Percentiles rank a stretch among this genome's conserved stretches.
Conservation (phyloP, 2,797 vertebrate genomes). For the Notamacropus eugenii region DNA sequence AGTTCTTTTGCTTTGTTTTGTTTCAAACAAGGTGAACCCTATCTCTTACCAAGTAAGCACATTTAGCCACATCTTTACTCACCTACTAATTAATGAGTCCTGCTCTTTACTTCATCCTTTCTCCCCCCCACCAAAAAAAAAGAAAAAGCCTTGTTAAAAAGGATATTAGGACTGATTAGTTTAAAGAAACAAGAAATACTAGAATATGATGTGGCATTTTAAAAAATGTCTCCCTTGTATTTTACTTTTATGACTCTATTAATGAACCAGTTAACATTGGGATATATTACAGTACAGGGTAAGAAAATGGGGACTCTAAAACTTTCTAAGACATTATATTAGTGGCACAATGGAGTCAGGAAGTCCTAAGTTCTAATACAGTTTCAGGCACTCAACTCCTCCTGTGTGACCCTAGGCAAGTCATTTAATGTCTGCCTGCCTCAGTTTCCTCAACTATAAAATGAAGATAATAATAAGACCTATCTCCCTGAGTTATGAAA, state of each 20-base stretch:
- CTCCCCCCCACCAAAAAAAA: background rate
- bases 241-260: conserved; percentile 37
- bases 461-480: background rate
- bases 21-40: background rate
- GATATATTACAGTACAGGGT: background rate
- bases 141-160: background rate
- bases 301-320: background rate
- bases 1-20: background rate
- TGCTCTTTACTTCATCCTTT: background rate
- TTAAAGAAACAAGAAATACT: background rate
- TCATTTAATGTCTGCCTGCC: background rate
- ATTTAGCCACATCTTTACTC: background rate
- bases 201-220: background rate
- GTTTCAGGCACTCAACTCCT: background rate
- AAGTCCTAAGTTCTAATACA: background rate
- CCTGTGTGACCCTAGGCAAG: background rate
- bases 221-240: background rate
- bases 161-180: background rate
- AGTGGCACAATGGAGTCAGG: background rate
- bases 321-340: background rate
- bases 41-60: background rate
- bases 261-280: conserved; percentile 40
- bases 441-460: background rate
- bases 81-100: background rate
- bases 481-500: conserved; percentile 3